Base-by-base conservation (phyloP, 2,113 vertebrate genomes). In the Propithecus coquereli region DNA sequence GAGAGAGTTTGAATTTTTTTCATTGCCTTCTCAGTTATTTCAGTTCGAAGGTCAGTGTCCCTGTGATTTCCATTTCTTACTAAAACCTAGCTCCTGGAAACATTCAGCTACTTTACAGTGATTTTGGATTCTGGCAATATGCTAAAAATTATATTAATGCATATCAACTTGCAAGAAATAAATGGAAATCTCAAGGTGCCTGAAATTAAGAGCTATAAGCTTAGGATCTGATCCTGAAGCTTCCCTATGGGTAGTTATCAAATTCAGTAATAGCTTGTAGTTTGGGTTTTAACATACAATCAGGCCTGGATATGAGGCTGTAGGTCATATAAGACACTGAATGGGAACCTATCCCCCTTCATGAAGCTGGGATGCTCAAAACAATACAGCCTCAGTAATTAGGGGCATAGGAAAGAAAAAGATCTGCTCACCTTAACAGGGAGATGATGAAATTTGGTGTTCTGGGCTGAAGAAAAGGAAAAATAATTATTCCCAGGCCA, bases 161-260 rank as follows among this genome's bases (percentile, higher is more conserved):
- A 94, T 96, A 96, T 93, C 86, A 94, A 93, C 84, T 95, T 97
- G 77, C 54, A 95, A 95, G 81, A 97, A 96, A 97, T 97, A 96
- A 96, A 90, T 97, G 95, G 83, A 96, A 96, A 96, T 94, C 68
- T 96, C 83, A 94, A 96, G 70, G 74, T 95, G 71, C 74, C 79
- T 93, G 68, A 97, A 95, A 96, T 96, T 96, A 97, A 95, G 89
- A 94, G 79, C 79, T 93, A 20, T 89, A 93, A 95, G 87, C 80
- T 84, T 76, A 66, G 68, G 63, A 82, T 94, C 50, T 91, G 82
- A 95, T 95, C 79, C 79, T 50, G 25, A 95, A 94, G 61, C 45
- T 95, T 97, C 79, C 89, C 74, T 74, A 77, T 95, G 89, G 83
- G 87, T 87, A 57, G 40, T 95, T 94, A 95, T 87, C 91, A 91